Percentiles rank a stretch among this genome's conserved stretches.
phyloP scores from a whole-genome alignment of 2,113 vertebrate species.

The Shinisaurus crocodilurus region DNA sequence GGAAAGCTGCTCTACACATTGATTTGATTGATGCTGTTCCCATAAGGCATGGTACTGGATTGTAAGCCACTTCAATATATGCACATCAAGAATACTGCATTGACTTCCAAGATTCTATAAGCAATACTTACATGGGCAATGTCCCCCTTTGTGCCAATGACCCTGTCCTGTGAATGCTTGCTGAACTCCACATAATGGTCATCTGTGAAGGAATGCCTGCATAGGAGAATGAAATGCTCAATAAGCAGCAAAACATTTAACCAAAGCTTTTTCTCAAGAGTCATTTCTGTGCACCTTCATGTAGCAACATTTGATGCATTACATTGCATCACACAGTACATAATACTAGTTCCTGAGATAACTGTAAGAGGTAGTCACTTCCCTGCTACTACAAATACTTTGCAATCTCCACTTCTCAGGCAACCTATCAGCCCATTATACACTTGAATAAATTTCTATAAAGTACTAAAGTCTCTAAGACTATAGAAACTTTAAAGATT shows the following conservation, averaged over 20 bases:
- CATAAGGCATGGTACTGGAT: background rate
- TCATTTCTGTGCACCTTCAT: background rate
- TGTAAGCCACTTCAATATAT: background rate
- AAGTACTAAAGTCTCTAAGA: background rate
- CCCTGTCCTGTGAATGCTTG: constrained; percentile 97
- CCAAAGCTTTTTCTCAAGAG: background rate
- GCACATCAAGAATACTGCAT: background rate
- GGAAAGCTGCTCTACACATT: background rate
- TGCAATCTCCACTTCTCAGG: background rate
- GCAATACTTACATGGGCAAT: constrained; percentile 88
- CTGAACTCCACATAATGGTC: constrained; percentile 99
- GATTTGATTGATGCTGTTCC: constrained; percentile 1
- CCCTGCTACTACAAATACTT: background rate
- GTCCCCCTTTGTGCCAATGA: constrained; percentile 98
- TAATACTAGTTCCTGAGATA: background rate
- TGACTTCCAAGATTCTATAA: background rate
- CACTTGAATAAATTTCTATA: background rate
- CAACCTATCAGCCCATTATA: too few relatives aligned
- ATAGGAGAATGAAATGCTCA: constrained; percentile 53
- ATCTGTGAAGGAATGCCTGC: constrained; percentile 96
- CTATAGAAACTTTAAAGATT: constrained; percentile 5
- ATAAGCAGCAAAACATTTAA: constrained; percentile 5
- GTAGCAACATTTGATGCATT: background rate
- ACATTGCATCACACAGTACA: background rate
- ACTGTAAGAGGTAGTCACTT: background rate